These are phyloP conservation scores for Pantala flavescens DNA, from an alignment of 1,140 invertebrate species.

Conservation along the genomic window DNA sequence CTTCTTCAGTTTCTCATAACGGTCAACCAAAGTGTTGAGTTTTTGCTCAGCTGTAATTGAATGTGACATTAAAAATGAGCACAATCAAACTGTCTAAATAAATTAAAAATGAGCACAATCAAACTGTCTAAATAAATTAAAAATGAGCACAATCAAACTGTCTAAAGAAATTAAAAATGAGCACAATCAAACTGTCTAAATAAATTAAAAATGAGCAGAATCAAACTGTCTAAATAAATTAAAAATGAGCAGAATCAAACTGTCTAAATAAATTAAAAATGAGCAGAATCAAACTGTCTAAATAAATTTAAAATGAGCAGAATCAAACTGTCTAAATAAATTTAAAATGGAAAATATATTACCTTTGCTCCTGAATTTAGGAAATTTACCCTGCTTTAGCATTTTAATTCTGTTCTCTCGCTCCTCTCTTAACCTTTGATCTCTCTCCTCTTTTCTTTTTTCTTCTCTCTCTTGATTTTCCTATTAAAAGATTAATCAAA, in stretches of 20 bases:
- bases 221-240: too few species aligned
- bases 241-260: too few species aligned
- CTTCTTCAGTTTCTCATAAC: conserved; percentile 61
- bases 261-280: too few species aligned
- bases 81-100: not conserved
- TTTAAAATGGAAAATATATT: conserved; percentile 32
- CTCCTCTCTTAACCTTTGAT: conserved; percentile 41
- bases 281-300: too few species aligned
- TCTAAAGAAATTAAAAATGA: not conserved
- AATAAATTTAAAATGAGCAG: too few species aligned
- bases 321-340: too few species aligned
- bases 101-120: not conserved
- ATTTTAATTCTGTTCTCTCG: conserved; percentile 45
- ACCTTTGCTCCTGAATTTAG: conserved; percentile 72
- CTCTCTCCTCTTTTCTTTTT: conserved; percentile 43
- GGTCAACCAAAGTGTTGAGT: conserved; percentile 51
- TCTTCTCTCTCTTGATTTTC: conserved; percentile 56
- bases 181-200: too few species aligned
- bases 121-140: not conserved
- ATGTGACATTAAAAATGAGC: not conserved
- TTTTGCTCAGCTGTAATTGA: conserved; percentile 54
- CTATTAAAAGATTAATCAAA: conserved; percentile 21
- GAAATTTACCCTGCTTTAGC: conserved; percentile 52
- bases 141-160: too few species aligned
- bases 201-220: too few species aligned